Evolutionary conservation across 1,140 invertebrate genomes (phyloP), one percentile per base, ranked within the genome.

Genomic region (Pachypeltis micranthus): DNA sequence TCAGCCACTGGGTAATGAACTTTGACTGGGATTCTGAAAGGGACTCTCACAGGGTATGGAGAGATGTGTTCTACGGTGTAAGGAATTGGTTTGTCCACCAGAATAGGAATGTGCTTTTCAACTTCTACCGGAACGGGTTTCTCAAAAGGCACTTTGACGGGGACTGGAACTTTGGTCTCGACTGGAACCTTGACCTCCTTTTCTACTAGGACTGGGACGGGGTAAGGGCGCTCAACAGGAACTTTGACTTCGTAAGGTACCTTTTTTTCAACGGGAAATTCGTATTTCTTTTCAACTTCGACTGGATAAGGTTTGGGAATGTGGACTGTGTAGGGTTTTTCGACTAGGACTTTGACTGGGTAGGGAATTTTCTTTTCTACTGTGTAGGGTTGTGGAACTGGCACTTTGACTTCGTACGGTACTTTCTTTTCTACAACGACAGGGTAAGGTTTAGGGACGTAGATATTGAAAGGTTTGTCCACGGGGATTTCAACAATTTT

Each of bases 401-500:
- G 80, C 78, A 58, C 85, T 81, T 71, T 85, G n/a, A 70, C 66
- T n/a, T 65, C 79, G 74, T 82, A 82, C 79, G 73, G 73, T 12
- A 73, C 72, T 1, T 68, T 66, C 59, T 70, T 74, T 58, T 73
- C 71, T 0, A 74, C 72, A n/a, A 71, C 68, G 10, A 70, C 69
- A 24, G 73, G 68, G 63, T 75, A 75, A 10, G 73, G 73, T 61
- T 72, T 68, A 2, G 69, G 65, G 16, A 70, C 67, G 29, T 65
- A 65, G 0, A 70, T 68, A 0, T 66, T 66, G 60, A 68, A 70
- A 1, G 69, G 69, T 51, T 66, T 66, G 59, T 70, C 67, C 0
- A 88, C 83, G 74, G 83, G 85, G 69, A 87, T 85, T 75, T 86
- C 87, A 2, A 89, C 85, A 77, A 86, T 85, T 73, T 88, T 85